phyloP scores from a whole-genome alignment of 2,888 invertebrate genomes.

The Mechanitis messenoides region DNA sequence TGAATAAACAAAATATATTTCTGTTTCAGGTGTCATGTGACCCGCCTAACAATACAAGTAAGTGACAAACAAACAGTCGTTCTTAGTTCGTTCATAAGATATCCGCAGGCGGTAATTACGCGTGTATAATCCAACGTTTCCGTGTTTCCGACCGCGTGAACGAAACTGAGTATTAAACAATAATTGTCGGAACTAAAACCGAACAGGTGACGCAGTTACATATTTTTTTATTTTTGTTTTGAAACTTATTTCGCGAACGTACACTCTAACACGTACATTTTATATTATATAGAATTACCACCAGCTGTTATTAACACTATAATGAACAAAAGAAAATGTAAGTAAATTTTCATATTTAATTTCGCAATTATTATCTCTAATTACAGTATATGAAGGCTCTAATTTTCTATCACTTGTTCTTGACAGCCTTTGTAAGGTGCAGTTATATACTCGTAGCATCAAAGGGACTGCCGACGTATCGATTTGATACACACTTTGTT shows the following conservation, averaged over 20 bases:
- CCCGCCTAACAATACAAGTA: constrained; percentile 41
- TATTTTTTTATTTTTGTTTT: constrained; percentile 6
- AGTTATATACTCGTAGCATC: constrained; percentile 44
- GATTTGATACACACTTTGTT: constrained; percentile 33
- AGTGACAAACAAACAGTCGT: constrained; percentile 27
- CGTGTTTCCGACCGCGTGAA: constrained; percentile 25
- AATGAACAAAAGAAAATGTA: constrained; percentile 3
- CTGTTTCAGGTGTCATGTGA: constrained; percentile 54
- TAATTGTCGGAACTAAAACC: constrained; percentile 12
- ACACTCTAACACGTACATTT: neutral
- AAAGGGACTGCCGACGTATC: constrained; percentile 45
- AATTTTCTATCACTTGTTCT: constrained; percentile 58
- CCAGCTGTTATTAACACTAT: constrained; percentile 4
- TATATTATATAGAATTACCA: neutral
- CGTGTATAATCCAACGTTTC: constrained; percentile 32
- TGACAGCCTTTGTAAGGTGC: constrained; percentile 54
- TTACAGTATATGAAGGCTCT: constrained; percentile 43
- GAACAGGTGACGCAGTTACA: neutral
- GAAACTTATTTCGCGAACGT: too few relatives aligned
- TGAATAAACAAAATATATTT: constrained; percentile 13
- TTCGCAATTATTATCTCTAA: constrained; percentile 34
- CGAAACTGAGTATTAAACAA: constrained; percentile 14
- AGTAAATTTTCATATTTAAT: constrained; percentile 9
- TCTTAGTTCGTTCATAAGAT: constrained; percentile 14
- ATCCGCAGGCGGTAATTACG: constrained; percentile 32